Evolutionary conservation across 2,113 vertebrate species (phyloP), one percentile per base, ranked within the genome.

Genomic region (Microcebus griseorufus): DNA sequence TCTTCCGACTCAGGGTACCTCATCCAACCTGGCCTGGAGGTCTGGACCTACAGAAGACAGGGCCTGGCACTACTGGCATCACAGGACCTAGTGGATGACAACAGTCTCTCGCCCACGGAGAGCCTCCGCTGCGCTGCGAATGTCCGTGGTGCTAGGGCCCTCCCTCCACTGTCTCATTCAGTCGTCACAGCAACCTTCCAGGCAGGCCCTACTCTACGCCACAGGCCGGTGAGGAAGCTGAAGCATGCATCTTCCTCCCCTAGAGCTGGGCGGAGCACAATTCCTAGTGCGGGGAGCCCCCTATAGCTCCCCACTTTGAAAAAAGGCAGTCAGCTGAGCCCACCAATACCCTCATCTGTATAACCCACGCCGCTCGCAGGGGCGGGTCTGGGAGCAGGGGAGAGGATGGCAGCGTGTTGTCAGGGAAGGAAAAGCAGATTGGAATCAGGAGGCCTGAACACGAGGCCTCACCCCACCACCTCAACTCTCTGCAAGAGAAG

Each of bases 51-150:
- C 81, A 70, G 64, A 10, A 37, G 55, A 92, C 0, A 53, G 51
- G 12, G 73, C n/a, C 67, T 70, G 62, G 64, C n/a, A n/a, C 0
- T 0, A 65, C 29, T 11, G 27, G 69, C 1, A 27, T 18, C 4
- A 0, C 0, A 14, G 48, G 3, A n/a, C 62, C n/a, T 12, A 67
- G 55, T 12, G 11, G 32, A 39, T 13, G 22, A 20, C 5, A n/a
- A 83, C 55, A 58, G 55, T 32, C 65, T 79, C 12, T 27, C 82
- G 20, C 67, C 69, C 25, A 37, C 13, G 13, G 37, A 53, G 76
- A 22, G 51, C 3, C 39, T 29, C 22, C 78, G 34, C 53, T 37
- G 25, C 12, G 53, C 45, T 83, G 27, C 22, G 48, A 53, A 32
- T 8, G 62, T 29, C 16, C 3, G 27, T 29, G 18, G 25, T 5